These are phyloP conservation scores for Drosophila kanekoi DNA, from an alignment of 2,888 invertebrate genomes.

Conservation along the genomic window DNA sequence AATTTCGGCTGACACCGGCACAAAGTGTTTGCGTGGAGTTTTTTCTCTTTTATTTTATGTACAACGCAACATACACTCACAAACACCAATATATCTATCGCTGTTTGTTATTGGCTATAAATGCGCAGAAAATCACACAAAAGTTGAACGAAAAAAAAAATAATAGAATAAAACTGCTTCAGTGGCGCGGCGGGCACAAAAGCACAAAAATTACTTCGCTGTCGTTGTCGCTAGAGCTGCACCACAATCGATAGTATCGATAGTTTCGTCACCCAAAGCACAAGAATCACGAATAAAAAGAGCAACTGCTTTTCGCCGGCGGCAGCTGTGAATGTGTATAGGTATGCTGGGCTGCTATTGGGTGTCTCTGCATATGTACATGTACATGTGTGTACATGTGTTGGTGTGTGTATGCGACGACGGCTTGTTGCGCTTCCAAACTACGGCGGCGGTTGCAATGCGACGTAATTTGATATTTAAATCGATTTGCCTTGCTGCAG, in stretches of 20 bases:
- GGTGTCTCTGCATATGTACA: conserved; percentile 3
- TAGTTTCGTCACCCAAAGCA: conserved; percentile 31
- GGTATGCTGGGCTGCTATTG: not conserved
- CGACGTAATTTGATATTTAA: conserved; percentile 33
- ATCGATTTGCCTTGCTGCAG: conserved; percentile 9
- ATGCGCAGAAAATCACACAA: conserved; percentile 54
- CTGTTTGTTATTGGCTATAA: conserved; percentile 46
- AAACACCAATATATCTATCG: conserved; percentile 34
- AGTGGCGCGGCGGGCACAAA: conserved; percentile 64
- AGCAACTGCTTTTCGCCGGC: conserved; percentile 35
- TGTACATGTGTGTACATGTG: not conserved
- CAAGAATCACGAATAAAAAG: conserved; percentile 41
- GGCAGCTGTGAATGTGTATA: conserved; percentile 20
- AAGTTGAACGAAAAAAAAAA: conserved; percentile 60
- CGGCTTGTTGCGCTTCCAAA: conserved; percentile 41
- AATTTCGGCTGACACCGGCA: conserved; percentile 57
- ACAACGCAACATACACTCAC: conserved; percentile 49
- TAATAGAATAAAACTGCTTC: conserved; percentile 53
- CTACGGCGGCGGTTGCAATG: not conserved
- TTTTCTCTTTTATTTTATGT: conserved; percentile 29
- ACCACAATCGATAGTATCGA: conserved; percentile 46
- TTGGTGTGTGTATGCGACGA: conserved; percentile 10
- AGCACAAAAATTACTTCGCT: conserved; percentile 58
- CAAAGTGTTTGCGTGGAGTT: conserved; percentile 58
- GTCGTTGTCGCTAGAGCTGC: conserved; percentile 42